These are phyloP conservation scores for Gastrophysa polygoni DNA, from an alignment of 2,888 invertebrate genomes.

Conservation along the genomic window DNA sequence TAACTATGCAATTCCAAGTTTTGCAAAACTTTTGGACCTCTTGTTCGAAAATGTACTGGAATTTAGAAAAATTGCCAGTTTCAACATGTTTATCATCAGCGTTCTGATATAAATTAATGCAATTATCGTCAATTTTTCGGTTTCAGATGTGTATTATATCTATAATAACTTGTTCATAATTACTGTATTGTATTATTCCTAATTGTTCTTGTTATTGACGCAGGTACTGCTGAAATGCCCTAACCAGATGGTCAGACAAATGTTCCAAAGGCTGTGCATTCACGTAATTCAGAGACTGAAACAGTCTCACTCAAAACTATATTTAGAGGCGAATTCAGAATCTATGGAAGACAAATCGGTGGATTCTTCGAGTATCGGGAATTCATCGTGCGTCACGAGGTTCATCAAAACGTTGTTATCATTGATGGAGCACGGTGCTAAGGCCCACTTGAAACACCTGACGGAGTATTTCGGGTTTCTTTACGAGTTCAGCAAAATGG, in stretches of 20 bases:
- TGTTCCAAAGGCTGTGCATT: constrained; percentile 94
- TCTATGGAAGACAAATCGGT: constrained; percentile 56
- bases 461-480: constrained; percentile 92
- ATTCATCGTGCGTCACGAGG: constrained; percentile 85
- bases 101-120: too few relatives aligned
- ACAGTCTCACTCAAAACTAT: constrained; percentile 66
- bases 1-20: too few relatives aligned
- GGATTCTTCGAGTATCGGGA: constrained; percentile 65
- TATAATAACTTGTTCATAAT: too few relatives aligned
- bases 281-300: constrained; percentile 91
- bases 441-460: constrained; percentile 83
- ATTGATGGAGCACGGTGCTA: constrained; percentile 86
- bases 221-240: constrained; percentile 86
- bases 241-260: constrained; percentile 95
- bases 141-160: too few relatives aligned
- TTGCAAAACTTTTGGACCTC: too few relatives aligned
- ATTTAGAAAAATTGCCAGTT: too few relatives aligned
- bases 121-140: too few relatives aligned
- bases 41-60: too few relatives aligned
- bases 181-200: too few relatives aligned
- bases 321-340: constrained; percentile 60
- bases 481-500: constrained; percentile 94
- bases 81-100: too few relatives aligned
- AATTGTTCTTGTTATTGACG: too few relatives aligned
- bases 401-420: constrained; percentile 89